Evolutionary conservation across 2,888 invertebrate genomes (phyloP).

Genomic region (Agrochola macilenta): DNA sequence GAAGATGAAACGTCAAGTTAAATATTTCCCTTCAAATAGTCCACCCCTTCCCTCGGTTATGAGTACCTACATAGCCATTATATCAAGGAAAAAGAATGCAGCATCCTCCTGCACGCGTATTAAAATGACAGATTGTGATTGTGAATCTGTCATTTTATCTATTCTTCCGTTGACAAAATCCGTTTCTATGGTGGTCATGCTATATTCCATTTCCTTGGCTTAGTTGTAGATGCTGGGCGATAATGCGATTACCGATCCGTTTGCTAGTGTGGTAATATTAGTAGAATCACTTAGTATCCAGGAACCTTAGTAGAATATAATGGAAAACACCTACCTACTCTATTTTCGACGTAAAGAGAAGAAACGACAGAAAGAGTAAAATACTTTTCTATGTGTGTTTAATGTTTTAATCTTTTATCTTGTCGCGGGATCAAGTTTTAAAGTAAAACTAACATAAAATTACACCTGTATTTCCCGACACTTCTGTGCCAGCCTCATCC

Average conservation of each 20-base stretch:
- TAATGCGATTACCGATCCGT: neutral
- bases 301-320: neutral
- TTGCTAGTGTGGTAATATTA: neutral
- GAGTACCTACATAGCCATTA: neutral
- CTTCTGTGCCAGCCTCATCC: too few relatives aligned
- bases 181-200: too few relatives aligned
- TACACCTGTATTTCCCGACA: neutral
- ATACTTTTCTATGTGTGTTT: neutral
- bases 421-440: neutral
- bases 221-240: too few relatives aligned
- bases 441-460: neutral
- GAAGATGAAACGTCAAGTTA: neutral
- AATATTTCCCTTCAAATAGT: slow-evolving; percentile 12
- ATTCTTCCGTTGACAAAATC: too few relatives aligned
- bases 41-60: neutral
- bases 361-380: neutral
- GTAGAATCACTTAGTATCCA: neutral
- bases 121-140: too few relatives aligned
- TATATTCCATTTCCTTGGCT: too few relatives aligned
- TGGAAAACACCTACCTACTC: neutral
- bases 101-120: neutral
- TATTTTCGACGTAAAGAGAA: neutral
- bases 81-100: neutral
- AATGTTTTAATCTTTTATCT: neutral
- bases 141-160: too few relatives aligned